Conservation (phyloP, 2,888 invertebrate species). For the Cylloceria caligata region DNA sequence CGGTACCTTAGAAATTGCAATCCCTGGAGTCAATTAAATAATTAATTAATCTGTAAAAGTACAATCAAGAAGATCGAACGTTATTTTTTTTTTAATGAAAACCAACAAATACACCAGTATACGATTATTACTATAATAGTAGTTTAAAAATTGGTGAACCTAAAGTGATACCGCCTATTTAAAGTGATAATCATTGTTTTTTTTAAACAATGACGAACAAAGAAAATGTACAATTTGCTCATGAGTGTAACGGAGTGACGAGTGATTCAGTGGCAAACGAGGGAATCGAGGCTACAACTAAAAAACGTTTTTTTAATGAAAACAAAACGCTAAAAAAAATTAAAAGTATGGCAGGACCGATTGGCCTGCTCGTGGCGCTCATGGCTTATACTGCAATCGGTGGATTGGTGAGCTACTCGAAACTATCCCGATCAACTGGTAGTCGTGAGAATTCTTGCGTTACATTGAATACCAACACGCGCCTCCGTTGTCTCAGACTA, state of each 20-base stretch:
- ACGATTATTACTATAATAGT: background rate
- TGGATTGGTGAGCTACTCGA: conserved; percentile 89
- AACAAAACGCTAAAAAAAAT: conserved; percentile 82
- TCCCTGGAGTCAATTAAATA: background rate
- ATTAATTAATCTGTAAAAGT: background rate
- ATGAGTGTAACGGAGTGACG: conserved; percentile 57
- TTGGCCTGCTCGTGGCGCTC: conserved; percentile 90
- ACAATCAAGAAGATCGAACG: too few species aligned
- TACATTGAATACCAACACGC: conserved; percentile 14
- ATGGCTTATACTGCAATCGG: conserved; percentile 92
- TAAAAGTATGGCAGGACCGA: conserved; percentile 89
- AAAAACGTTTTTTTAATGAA: conserved; percentile 48
- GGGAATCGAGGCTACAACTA: background rate
- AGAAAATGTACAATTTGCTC: conserved; percentile 57
- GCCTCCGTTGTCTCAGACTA: conserved; percentile 37
- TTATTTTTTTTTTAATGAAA: background rate
- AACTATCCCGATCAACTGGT: conserved; percentile 25
- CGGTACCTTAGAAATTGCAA: background rate
- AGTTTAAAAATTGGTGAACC: background rate
- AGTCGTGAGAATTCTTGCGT: conserved; percentile 28
- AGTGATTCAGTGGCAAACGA: conserved; percentile 39
- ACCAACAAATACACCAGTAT: background rate
- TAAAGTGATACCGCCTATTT: conserved; percentile 6
- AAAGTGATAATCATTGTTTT: background rate
- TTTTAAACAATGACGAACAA: conserved; percentile 36